A percentile compares a stretch with the other conserved stretches of the same genome.
Conservation (phyloP, 2,797 vertebrate genomes). For the Mus caroli region DNA sequence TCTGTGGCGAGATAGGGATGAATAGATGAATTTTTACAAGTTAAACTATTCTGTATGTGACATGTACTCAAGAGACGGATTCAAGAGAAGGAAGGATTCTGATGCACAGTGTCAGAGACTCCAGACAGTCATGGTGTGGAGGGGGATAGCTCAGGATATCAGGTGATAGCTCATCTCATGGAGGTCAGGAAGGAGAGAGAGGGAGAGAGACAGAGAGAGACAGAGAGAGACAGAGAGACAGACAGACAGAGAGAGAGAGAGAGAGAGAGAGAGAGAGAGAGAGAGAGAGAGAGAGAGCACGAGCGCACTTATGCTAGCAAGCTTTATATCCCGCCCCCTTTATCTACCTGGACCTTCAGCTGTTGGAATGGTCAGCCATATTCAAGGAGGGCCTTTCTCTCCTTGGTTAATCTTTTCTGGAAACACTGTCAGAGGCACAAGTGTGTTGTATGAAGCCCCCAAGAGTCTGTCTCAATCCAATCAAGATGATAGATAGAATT, state of each 20-base stretch:
- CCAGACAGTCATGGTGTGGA: too few relatives aligned
- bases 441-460: background rate
- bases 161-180: background rate
- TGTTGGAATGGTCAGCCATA: background rate
- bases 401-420: background rate
- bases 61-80: background rate
- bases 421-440: background rate
- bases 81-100: background rate
- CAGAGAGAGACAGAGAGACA: too few relatives aligned
- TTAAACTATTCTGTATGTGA: background rate
- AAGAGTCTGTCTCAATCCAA: background rate
- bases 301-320: background rate
- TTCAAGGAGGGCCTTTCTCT: background rate
- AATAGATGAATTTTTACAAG: background rate
- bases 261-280: too few relatives aligned
- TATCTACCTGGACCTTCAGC: background rate
- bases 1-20: background rate
- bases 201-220: too few relatives aligned
- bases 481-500: background rate
- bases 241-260: too few relatives aligned
- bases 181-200: background rate
- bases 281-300: too few relatives aligned
- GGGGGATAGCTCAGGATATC: too few relatives aligned
- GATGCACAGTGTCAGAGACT: background rate
- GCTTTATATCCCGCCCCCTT: background rate